These are phyloP conservation scores for Mus minutoides DNA, from an alignment of 2,797 vertebrate genomes.

Conservation along the genomic window DNA sequence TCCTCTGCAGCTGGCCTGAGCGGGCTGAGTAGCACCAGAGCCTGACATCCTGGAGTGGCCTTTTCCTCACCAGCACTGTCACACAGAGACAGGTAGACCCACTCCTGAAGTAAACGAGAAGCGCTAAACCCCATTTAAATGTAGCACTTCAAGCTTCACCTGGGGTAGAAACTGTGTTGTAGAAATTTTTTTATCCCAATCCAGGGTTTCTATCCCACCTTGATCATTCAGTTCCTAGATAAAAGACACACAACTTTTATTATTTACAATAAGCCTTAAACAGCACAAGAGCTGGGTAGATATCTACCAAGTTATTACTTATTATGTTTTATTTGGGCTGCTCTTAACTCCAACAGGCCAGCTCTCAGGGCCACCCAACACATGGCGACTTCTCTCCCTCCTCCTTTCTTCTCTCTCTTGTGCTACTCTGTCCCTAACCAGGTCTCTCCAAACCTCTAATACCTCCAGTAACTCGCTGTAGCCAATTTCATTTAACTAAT, in stretches of 20 bases:
- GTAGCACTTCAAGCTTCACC: neutral
- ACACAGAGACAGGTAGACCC: neutral
- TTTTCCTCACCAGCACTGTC: rapidly evolving
- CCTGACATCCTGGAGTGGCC: neutral
- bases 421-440: neutral
- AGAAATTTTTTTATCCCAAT: neutral
- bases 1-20: neutral
- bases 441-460: neutral
- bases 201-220: neutral
- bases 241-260: neutral
- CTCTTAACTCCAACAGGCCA: neutral
- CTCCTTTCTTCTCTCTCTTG: neutral
- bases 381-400: neutral
- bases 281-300: neutral
- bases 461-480: neutral
- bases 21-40: neutral
- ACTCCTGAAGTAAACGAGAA: neutral
- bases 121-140: neutral
- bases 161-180: neutral
- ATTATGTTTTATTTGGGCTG: neutral
- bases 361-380: neutral
- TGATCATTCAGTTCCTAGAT: neutral
- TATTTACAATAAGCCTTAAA: neutral
- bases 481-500: neutral
- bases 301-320: neutral